Evolutionary conservation across 2,113 vertebrate genomes (phyloP), one percentile per base, ranked within the genome.

Genomic region (Lepus europaeus): DNA sequence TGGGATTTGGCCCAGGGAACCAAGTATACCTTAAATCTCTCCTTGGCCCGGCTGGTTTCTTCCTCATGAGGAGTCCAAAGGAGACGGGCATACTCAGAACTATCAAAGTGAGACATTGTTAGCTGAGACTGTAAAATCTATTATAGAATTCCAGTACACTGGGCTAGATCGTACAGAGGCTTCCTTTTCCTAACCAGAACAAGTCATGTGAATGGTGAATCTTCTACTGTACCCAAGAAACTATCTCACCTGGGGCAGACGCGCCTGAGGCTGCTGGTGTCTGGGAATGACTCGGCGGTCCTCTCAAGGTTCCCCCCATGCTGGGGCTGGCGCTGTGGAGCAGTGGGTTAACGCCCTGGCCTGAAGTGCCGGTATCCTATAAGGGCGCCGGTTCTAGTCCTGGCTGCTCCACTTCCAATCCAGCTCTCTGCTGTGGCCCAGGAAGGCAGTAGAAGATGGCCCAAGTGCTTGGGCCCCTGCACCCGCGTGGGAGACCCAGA

Each of bases 111-210:
- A 86, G 51, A 79, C 25, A 77, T 82, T 51, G 33, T 63, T 63
- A 78, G 39, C 20, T 73, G 36, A 84, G 68, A 23, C 29, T 9
- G n/a, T 56, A 73, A 66, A 78, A 74, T 56, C 63, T 74, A 22
- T 69, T 13, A 29, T 12, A 73, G 36, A 93, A 91, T 95, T 86
- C 49, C 11, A 78, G 29, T 80, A 94, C 88, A 61, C 31, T 27
- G 63, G 39, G 9, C 53, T 93, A 82, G 36, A 76, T 16, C 27
- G 36, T 23, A 9, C 39, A 2, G 66, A 72, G 4, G 9, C 33
- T 69, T 53, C 20, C 14, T 86, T 89, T 66, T 91, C 31, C 70
- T 69, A 53, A 73, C 73, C 70, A 78, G 49, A 74, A 72, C 16
- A 83, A 89, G 29, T 76, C 70, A 63, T 4, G 13, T 79, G 70